phyloP scores from a whole-genome alignment of 2,888 invertebrate genomes.

The Gandaritis pyraliata region DNA sequence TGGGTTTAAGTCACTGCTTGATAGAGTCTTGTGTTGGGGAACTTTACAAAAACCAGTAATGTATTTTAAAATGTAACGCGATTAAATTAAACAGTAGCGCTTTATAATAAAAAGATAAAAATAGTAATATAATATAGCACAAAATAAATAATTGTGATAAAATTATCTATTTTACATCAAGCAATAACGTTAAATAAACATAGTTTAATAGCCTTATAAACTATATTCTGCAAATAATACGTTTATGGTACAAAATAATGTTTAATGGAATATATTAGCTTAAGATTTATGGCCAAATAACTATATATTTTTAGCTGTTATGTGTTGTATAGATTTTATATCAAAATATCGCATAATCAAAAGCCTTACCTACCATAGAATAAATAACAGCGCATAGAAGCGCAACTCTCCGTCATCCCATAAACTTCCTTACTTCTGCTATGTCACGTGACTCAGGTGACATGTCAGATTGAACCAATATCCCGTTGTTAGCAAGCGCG shows the following conservation, averaged over 20 bases:
- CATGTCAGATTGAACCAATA: not conserved
- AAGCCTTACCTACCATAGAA: constrained; percentile 13
- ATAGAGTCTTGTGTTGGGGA: not conserved
- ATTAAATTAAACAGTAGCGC: constrained; percentile 12
- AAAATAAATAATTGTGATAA: constrained; percentile 29
- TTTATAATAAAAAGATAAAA: constrained; percentile 10
- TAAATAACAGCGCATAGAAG: constrained; percentile 20
- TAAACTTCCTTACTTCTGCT: not conserved
- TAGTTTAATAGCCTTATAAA: constrained; percentile 26
- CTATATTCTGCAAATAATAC: constrained; percentile 27
- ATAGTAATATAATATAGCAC: constrained; percentile 22
- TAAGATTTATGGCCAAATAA: constrained; percentile 27
- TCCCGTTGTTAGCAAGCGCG: not conserved
- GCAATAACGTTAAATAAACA: constrained; percentile 24
- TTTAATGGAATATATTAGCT: constrained; percentile 30
- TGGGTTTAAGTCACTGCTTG: too few relatives aligned
- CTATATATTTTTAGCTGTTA: constrained; percentile 25
- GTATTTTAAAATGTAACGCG: constrained; percentile 3
- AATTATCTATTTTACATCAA: constrained; percentile 22
- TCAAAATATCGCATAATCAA: constrained; percentile 20
- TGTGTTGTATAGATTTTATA: constrained; percentile 29
- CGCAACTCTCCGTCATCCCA: constrained; percentile 15
- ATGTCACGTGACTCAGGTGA: not conserved
- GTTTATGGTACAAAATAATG: constrained; percentile 35
- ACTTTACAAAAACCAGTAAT: constrained; percentile 3